A percentile compares a stretch with the other conserved stretches of the same genome.
Evolutionary conservation across 1,140 invertebrate genomes (phyloP).

Genomic region (Phthorimaea operculella): DNA sequence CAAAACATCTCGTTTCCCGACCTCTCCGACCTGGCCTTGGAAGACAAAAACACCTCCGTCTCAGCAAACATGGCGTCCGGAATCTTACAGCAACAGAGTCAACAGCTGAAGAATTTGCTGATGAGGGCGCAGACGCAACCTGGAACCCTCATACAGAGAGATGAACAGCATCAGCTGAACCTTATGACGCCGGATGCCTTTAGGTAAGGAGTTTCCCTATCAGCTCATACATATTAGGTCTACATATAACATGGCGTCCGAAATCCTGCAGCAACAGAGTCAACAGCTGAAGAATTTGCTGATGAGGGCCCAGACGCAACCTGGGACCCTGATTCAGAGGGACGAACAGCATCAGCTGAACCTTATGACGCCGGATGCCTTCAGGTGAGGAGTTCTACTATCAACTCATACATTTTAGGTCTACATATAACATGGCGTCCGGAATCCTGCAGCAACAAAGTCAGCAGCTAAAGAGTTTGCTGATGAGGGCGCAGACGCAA

Average conservation of each 20-base stretch:
- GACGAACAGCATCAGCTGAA: slow-evolving; percentile 51
- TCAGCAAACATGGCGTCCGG: slow-evolving; percentile 31
- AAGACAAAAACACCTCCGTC: slow-evolving; percentile 16
- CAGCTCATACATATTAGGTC: too few relatives aligned
- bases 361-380: slow-evolving; percentile 83
- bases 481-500: slow-evolving; percentile 13
- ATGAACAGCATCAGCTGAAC: slow-evolving; percentile 53
- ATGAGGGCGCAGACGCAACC: background rate
- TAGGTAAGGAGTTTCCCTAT: too few relatives aligned
- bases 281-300: slow-evolving; percentile 65
- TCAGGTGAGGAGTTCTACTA: too few relatives aligned
- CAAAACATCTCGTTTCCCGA: background rate
- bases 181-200: slow-evolving; percentile 92
- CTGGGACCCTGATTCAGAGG: slow-evolving; percentile 40
- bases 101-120: slow-evolving; percentile 63
- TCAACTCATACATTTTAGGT: too few relatives aligned
- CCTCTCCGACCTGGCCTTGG: slow-evolving; percentile 29
- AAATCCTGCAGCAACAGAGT: slow-evolving; percentile 62
- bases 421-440: slow-evolving; percentile 32
- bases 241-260: slow-evolving; percentile 39
- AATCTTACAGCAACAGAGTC: slow-evolving; percentile 64
- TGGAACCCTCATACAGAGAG: slow-evolving; percentile 40
- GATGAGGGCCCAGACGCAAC: background rate
- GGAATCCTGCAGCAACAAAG: slow-evolving; percentile 64
- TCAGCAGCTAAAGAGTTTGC: slow-evolving; percentile 64